Base-by-base conservation (phyloP, 2,113 vertebrate genomes). In the Anolis sagrei region DNA sequence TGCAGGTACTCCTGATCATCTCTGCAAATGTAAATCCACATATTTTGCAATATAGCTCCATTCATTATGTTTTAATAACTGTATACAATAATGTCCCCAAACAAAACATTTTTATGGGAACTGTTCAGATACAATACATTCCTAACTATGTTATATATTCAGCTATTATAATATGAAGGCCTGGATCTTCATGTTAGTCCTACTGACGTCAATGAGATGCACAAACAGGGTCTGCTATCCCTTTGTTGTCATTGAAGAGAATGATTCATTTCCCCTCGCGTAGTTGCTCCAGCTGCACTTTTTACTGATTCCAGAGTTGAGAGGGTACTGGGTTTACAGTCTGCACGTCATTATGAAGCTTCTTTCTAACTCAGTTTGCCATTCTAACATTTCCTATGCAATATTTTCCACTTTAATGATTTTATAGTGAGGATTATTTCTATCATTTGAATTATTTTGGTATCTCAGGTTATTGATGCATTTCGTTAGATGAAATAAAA, bases 11-110 rank as follows among this genome's bases (percentile, higher is more conserved):
- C 54, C 54, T 58, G 54, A 58, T 58, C 54, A 58, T 18, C 54
- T 18, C 1, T 1, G 1, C 54, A 18, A 18, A 92, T 93, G 94
- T 93, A 95, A 95, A 96, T 92, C 92, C 89, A 78, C 80, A 90
- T 93, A 89, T 84, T 93, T 95, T 92, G 76, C 84, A 94, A 84
- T 90, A 88, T 81, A 93, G 70, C 92, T 92, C 92, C 93, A 95
- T 95, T 95, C 93, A 93, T 95, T 95, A 94, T 89, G 92, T 85
- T 83, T 96, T 93, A 95, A 96, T 61, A 92, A 93, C 93, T 95
- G 91, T 94, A 25, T 62, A 39, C 36, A 61, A 83, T n/a, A 39
- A 74, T 2, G 10, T 44, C n/a, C 8, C 27, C 61, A 62, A n/a
- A 76, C 29, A 19, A 64, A 34, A 79, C 62, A 11, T 13, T 80